Evolutionary conservation across 2,888 invertebrate species (phyloP).

Genomic region (Sinohyriopsis cumingii): DNA sequence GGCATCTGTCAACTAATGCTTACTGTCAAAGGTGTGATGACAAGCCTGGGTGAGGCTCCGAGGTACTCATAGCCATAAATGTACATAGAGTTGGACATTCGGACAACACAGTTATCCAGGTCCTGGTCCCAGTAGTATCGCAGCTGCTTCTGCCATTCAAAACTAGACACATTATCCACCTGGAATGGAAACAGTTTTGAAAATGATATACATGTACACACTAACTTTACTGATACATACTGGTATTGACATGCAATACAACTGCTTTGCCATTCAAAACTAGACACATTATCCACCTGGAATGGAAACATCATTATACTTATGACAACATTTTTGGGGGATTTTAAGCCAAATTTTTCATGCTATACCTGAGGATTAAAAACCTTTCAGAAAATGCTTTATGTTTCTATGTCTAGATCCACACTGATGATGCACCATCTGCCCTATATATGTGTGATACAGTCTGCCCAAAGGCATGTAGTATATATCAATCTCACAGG

Average conservation of each 20-base stretch:
- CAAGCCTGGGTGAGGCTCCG: constrained; percentile 72
- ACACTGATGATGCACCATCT: too few species aligned
- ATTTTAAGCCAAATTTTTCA: too few species aligned
- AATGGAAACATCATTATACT: constrained; percentile 3
- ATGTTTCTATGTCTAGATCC: too few species aligned
- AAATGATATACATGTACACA: too few species aligned
- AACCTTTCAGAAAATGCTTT: too few species aligned
- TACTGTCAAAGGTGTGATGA: constrained; percentile 73
- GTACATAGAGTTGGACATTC: constrained; percentile 72
- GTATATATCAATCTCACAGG: too few species aligned
- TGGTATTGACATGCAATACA: not conserved
- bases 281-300: constrained; percentile 74
- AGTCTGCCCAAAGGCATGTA: too few species aligned
- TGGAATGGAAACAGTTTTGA: constrained; percentile 20
- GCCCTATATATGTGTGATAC: too few species aligned
- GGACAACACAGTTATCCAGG: constrained; percentile 84
- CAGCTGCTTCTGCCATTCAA: constrained; percentile 93
- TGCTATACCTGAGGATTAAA: too few species aligned
- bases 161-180: constrained; percentile 77
- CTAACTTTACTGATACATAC: not conserved
- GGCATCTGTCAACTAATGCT: constrained; percentile 26
- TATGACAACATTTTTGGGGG: too few species aligned
- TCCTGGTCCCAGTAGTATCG: constrained; percentile 90
- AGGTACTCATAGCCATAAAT: constrained; percentile 73
- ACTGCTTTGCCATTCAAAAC: constrained; percentile 95